Conservation (phyloP, 2,888 invertebrate genomes). For the Oasisia sp. region DNA sequence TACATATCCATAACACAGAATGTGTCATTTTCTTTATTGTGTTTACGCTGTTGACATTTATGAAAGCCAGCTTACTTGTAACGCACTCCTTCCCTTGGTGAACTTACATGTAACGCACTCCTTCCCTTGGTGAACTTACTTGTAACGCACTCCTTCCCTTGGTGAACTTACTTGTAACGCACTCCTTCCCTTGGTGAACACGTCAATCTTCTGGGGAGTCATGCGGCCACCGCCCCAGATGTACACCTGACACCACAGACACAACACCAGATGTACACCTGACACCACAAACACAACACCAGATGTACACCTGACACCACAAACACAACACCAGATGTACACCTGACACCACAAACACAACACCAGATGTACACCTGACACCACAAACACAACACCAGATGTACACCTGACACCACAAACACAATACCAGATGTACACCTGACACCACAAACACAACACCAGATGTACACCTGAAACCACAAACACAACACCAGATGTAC, state of each 20-base stretch:
- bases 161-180: constrained; percentile 60
- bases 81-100: too few species aligned
- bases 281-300: not conserved
- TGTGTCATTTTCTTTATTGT: not conserved
- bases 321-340: not conserved
- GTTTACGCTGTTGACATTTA: not conserved
- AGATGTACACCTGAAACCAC: too few species aligned
- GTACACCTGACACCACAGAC: constrained; percentile 53
- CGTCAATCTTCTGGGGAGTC: constrained; percentile 60
- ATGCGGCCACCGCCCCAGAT: constrained; percentile 64
- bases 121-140: too few species aligned
- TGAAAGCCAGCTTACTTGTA: constrained; percentile 51
- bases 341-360: too few species aligned
- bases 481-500: too few species aligned
- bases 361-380: too few species aligned
- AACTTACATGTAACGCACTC: too few species aligned
- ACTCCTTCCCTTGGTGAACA: constrained; percentile 60
- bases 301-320: not conserved
- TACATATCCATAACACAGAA: too few species aligned
- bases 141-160: constrained; percentile 59
- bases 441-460: too few species aligned
- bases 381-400: too few species aligned
- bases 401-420: too few species aligned
- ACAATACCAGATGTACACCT: too few species aligned
- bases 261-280: not conserved